Evolutionary conservation across 1,140 invertebrate species (phyloP).

Genomic region (Littorina saxatilis): DNA sequence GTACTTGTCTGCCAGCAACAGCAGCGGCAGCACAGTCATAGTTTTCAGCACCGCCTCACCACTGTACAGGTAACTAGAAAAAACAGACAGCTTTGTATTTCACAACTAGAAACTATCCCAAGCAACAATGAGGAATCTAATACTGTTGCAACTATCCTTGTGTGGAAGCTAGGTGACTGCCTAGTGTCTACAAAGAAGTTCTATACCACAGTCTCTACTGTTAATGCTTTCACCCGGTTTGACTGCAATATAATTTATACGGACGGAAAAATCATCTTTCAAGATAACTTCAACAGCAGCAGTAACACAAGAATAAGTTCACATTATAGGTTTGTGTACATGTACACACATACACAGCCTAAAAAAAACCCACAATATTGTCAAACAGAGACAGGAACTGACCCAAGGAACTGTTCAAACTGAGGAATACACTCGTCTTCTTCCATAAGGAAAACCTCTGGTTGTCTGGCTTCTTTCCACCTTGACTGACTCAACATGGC

Average conservation of each 20-base stretch:
- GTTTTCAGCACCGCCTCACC: slow-evolving; percentile 64
- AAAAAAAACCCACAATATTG: too few species aligned
- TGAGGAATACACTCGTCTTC: slow-evolving; percentile 68
- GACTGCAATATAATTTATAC: too few species aligned
- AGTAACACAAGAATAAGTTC: slow-evolving; percentile 66
- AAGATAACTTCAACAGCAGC: too few species aligned
- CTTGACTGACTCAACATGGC: slow-evolving; percentile 68
- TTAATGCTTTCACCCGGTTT: too few species aligned
- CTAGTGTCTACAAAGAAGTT: too few species aligned
- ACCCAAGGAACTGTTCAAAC: slow-evolving; percentile 69
- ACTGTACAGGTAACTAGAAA: slow-evolving; percentile 71
- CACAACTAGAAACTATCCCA: too few species aligned
- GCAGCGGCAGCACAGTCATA: slow-evolving; percentile 64
- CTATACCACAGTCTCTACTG: too few species aligned
- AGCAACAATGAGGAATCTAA: too few species aligned
- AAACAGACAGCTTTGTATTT: too few species aligned
- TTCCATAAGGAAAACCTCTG: slow-evolving; percentile 67
- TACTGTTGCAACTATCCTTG: too few species aligned
- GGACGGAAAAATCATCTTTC: too few species aligned
- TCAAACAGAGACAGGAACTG: not conserved
- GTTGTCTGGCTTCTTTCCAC: slow-evolving; percentile 65
- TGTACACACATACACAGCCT: slow-evolving; percentile 66
- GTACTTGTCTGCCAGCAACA: slow-evolving; percentile 72
- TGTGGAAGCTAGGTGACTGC: too few species aligned
- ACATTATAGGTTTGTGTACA: slow-evolving; percentile 67